Evolutionary conservation across 2,113 vertebrate genomes (phyloP).

Genomic region (Pluvianellus socialis): DNA sequence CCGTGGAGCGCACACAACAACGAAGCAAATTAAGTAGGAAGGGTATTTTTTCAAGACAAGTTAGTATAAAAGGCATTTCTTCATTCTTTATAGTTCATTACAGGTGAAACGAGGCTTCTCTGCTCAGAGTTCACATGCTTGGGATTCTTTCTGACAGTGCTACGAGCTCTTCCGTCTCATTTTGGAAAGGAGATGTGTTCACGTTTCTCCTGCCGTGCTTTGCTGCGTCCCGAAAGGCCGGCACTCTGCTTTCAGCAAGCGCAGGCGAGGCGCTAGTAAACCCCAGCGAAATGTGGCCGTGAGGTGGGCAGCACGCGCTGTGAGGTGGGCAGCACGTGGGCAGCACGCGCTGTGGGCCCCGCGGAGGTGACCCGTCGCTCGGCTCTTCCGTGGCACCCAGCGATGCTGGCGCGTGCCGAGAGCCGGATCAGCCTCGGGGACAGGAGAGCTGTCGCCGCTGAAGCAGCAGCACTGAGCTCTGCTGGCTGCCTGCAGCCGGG

Average conservation of each 20-base stretch:
- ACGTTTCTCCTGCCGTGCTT: neutral
- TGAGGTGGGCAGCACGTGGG: neutral
- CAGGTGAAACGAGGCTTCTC: neutral
- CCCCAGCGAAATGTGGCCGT: neutral
- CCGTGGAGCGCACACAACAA: neutral
- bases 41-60: neutral
- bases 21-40: neutral
- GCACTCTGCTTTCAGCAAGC: neutral
- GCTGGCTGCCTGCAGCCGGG: neutral
- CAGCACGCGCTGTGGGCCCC: too few relatives aligned
- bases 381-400: neutral
- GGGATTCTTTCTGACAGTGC: neutral
- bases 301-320: neutral
- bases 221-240: neutral
- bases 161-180: neutral
- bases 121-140: neutral
- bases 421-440: neutral
- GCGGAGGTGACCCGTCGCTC: accelerated
- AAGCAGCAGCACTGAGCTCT: neutral
- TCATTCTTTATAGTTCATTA: neutral
- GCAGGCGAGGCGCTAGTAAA: neutral
- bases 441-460: neutral
- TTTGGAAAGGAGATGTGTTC: neutral
- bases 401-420: neutral
- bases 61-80: neutral